These are phyloP conservation scores for Vidua macroura DNA, from an alignment of 2,113 vertebrate species.

Conservation along the genomic window DNA sequence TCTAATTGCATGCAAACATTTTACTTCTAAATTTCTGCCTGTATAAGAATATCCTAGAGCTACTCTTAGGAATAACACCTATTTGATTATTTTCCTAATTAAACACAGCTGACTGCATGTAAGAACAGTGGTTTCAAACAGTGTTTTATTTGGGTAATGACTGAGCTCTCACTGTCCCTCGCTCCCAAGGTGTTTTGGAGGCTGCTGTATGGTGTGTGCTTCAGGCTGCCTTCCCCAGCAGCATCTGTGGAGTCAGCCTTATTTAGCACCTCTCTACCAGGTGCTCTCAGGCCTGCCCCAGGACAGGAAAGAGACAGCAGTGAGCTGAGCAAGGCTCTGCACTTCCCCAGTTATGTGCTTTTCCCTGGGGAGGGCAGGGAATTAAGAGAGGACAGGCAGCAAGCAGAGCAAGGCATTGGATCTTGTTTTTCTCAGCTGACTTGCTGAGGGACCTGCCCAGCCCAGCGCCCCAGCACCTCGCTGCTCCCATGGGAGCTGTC, in stretches of 20 bases:
- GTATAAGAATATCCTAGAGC: background rate
- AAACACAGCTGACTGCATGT: background rate
- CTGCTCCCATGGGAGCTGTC: background rate
- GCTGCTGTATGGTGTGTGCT: background rate
- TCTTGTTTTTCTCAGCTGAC: background rate
- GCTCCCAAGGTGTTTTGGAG: background rate
- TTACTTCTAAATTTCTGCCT: slow-evolving; percentile 1
- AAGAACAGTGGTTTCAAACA: background rate
- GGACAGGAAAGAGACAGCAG: background rate
- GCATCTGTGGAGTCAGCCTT: background rate
- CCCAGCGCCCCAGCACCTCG: fast-evolving
- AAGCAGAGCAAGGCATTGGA: background rate
- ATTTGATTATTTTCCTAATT: slow-evolving; percentile 42
- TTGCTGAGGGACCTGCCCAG: background rate
- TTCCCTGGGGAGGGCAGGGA: background rate
- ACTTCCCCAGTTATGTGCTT: fast-evolving
- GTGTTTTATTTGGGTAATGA: background rate
- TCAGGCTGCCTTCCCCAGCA: background rate
- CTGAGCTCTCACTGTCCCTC: fast-evolving
- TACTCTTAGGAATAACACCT: background rate
- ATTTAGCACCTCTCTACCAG: slow-evolving; percentile 16
- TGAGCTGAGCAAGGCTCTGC: background rate
- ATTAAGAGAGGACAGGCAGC: background rate
- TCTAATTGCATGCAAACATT: slow-evolving; percentile 37
- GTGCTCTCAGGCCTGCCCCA: background rate